A percentile compares a stretch with the other conserved stretches of the same genome.
Conservation (phyloP, 2,797 vertebrate species). For the Erithacus rubecula region DNA sequence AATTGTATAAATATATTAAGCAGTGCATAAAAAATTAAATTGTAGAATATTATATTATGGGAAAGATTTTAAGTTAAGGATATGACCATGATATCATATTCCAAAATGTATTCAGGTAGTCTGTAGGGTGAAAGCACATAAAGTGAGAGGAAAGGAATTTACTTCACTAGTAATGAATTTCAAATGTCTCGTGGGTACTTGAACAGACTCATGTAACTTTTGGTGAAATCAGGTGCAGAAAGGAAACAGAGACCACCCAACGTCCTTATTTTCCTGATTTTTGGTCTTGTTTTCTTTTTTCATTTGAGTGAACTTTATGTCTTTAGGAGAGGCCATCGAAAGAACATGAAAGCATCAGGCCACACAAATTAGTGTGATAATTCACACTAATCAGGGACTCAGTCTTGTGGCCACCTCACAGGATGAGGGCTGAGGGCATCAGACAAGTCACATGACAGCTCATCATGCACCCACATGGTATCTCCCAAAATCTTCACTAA, state of each 20-base stretch:
- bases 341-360: neutral
- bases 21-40: neutral
- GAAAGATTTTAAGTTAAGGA: neutral
- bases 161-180: neutral
- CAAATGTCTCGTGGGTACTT: neutral
- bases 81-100: neutral
- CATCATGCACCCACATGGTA: fast-evolving
- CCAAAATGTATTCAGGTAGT: neutral
- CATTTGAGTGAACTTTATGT: neutral
- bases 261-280: neutral
- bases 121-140: neutral
- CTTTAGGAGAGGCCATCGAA: neutral
- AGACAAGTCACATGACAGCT: neutral
- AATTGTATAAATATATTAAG: neutral
- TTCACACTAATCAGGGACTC: neutral
- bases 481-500: neutral
- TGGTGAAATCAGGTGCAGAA: neutral
- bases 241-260: neutral
- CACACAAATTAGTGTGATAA: too few relatives aligned
- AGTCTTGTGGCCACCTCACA: neutral
- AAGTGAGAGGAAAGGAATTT: neutral
- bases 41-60: neutral
- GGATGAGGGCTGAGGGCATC: neutral
- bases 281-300: neutral
- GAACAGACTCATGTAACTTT: neutral